Conservation (phyloP, 2,888 invertebrate species). For the Cylindroiulus punctatus region DNA sequence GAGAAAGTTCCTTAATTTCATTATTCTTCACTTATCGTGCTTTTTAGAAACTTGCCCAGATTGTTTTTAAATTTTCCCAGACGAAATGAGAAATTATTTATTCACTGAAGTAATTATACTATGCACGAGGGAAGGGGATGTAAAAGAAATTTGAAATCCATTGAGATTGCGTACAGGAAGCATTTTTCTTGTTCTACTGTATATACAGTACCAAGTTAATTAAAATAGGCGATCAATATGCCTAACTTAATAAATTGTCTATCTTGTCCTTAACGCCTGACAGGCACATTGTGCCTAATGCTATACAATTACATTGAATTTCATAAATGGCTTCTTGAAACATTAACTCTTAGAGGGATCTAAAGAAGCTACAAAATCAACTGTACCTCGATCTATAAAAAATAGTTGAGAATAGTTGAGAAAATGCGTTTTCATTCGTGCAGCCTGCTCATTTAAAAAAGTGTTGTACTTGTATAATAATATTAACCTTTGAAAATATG, state of each 20-base stretch:
- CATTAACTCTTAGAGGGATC: neutral
- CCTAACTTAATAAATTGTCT: neutral
- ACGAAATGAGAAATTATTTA: conserved; percentile 20
- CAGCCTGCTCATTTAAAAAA: too few relatives aligned
- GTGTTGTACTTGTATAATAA: too few relatives aligned
- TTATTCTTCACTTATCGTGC: neutral
- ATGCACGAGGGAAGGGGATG: neutral
- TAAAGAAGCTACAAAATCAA: too few relatives aligned
- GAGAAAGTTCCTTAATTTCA: neutral
- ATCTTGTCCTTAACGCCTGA: neutral
- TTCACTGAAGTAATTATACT: neutral
- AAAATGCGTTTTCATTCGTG: too few relatives aligned
- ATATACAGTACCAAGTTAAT: neutral
- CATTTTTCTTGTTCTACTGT: neutral
- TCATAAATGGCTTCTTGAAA: neutral
- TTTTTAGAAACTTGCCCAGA: neutral
- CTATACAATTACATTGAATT: neutral
- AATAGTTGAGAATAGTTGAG: too few relatives aligned
- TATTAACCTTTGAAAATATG: too few relatives aligned
- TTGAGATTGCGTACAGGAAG: neutral
- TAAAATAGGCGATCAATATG: conserved; percentile 21
- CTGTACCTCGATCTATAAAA: too few relatives aligned
- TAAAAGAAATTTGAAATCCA: neutral
- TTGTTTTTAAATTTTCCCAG: neutral
- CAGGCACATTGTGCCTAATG: neutral